phyloP scores from a whole-genome alignment of 2,888 invertebrate genomes.

The Caprella mutica region DNA sequence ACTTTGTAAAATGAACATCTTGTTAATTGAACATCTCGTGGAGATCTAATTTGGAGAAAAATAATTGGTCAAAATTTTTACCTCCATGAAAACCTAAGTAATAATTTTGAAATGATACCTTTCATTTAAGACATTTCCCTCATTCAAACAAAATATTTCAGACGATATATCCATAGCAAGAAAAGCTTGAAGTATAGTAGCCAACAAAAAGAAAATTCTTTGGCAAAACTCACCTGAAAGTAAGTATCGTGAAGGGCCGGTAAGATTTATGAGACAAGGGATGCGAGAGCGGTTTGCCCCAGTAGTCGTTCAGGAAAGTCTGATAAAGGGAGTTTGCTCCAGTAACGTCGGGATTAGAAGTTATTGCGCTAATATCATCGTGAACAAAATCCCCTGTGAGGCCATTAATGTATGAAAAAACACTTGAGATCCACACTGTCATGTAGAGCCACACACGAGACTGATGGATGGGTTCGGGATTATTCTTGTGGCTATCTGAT shows the following conservation, averaged over 20 bases:
- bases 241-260: conserved; percentile 84
- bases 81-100: no score
- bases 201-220: no score
- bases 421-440: conserved; percentile 18
- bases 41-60: no score
- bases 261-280: conserved; percentile 87
- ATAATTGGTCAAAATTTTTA: no score
- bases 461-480: conserved; percentile 2
- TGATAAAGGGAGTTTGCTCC: conserved; percentile 51
- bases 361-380: conserved; percentile 74
- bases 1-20: no score
- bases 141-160: no score
- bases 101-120: no score
- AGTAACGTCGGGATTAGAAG: conserved; percentile 65
- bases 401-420: conserved; percentile 53
- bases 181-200: background rate
- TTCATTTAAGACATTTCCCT: no score
- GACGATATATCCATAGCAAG: background rate
- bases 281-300: conserved; percentile 77
- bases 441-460: conserved; percentile 18
- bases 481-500: background rate
- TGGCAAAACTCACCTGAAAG: conserved; percentile 68
- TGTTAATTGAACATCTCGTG: no score
- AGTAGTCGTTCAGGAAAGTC: conserved; percentile 68
- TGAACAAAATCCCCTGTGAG: conserved; percentile 72